A percentile compares a stretch with the other conserved stretches of the same genome.
Conservation (phyloP, 2,113 vertebrate genomes). For the Vicugna pacos region DNA sequence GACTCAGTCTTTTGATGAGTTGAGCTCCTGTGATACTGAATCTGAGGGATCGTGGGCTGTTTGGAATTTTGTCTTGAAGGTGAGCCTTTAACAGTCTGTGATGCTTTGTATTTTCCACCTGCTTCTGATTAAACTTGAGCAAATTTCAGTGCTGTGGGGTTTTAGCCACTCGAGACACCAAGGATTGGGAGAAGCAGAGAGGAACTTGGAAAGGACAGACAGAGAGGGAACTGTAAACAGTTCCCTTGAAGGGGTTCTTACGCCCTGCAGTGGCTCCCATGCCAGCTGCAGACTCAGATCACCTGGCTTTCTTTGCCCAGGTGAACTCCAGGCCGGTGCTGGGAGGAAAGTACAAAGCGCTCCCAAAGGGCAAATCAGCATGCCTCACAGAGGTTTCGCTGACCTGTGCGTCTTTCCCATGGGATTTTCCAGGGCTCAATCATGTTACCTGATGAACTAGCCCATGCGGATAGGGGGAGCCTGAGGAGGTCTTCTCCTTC, state of each 20-base stretch:
- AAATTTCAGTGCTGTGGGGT: neutral
- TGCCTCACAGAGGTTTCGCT: neutral
- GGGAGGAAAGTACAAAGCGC: neutral
- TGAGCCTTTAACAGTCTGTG: neutral
- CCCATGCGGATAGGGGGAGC: neutral
- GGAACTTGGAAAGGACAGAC: neutral
- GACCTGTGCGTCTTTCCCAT: neutral
- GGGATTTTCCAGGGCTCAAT: neutral
- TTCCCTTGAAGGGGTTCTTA: neutral
- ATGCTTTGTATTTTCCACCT: neutral
- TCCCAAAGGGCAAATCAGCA: neutral
- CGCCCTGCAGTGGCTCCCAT: fast-evolving
- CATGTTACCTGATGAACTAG: neutral
- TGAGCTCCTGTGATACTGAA: neutral
- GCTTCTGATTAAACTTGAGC: neutral
- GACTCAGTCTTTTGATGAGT: neutral
- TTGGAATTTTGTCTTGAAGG: constrained; percentile 17
- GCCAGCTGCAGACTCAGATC: neutral
- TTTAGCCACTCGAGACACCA: neutral
- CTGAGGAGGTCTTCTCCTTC: neutral
- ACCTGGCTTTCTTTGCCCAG: neutral
- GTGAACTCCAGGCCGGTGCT: neutral
- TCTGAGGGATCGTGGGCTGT: neutral
- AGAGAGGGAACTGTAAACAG: neutral
- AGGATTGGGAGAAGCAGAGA: neutral